Percentiles rank a stretch among this genome's conserved stretches.
phyloP scores from a whole-genome alignment of 2,888 invertebrate genomes.

The Adelognathus sp. region DNA sequence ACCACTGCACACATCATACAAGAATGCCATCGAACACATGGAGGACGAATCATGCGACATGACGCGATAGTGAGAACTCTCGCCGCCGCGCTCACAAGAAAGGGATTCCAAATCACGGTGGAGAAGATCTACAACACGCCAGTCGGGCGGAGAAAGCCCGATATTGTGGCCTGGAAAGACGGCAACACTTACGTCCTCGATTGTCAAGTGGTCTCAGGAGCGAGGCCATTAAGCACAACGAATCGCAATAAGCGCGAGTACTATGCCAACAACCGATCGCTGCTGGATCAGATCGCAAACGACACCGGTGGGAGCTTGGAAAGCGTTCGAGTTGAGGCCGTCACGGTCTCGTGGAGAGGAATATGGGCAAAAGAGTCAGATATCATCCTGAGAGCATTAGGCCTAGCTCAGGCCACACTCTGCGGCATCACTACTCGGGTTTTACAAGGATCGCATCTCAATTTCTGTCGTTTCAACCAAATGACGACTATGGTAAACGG shows the following conservation, averaged over 20 bases:
- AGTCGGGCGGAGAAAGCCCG: conserved; percentile 68
- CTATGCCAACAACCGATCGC: conserved; percentile 56
- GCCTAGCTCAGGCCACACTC: not conserved
- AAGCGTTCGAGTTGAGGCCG: not conserved
- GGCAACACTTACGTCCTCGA: conserved; percentile 66
- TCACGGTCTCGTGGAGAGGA: conserved; percentile 47
- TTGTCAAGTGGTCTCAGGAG: conserved; percentile 72
- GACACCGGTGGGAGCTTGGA: not conserved
- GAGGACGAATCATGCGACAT: conserved; percentile 67
- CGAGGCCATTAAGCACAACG: conserved; percentile 59
- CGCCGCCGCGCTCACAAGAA: not conserved
- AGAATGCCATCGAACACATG: conserved; percentile 71
- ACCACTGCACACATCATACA: conserved; percentile 73
- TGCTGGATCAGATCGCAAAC: not conserved
- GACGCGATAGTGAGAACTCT: not conserved
- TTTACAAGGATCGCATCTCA: conserved; percentile 3
- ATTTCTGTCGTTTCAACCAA: conserved; percentile 9
- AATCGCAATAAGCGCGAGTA: conserved; percentile 66
- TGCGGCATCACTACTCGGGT: conserved; percentile 10
- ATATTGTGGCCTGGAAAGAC: conserved; percentile 66
- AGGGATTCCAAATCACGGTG: not conserved
- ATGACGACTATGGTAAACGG: not conserved
- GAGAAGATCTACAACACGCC: not conserved
- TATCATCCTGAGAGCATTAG: not conserved
- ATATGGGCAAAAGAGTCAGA: conserved; percentile 33